These are phyloP conservation scores for Eucriotettix oculatus DNA, from an alignment of 2,888 invertebrate genomes.

Conservation along the genomic window DNA sequence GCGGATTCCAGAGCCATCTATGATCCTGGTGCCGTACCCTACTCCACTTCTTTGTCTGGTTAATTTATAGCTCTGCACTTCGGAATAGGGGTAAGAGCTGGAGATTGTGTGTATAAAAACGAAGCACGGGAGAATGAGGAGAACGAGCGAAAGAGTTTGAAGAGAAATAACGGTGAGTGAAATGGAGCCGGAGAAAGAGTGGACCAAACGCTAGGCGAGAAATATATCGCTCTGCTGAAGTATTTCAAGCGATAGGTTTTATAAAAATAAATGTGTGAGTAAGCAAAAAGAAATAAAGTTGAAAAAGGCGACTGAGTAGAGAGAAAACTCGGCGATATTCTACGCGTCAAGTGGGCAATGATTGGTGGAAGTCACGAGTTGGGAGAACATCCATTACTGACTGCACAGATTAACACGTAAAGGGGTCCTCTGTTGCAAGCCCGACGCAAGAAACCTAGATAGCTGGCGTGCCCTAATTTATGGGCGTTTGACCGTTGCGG, in stretches of 20 bases:
- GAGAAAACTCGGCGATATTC: neutral
- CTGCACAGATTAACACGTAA: neutral
- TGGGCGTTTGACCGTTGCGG: neutral
- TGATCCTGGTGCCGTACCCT: neutral
- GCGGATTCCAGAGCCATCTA: constrained; percentile 7
- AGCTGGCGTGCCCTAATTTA: neutral
- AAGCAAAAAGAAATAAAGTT: neutral
- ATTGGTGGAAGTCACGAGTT: neutral
- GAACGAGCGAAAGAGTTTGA: neutral
- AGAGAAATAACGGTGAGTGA: neutral
- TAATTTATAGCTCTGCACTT: constrained; percentile 6
- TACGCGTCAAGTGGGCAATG: neutral
- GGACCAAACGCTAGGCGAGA: constrained; percentile 1
- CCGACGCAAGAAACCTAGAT: neutral
- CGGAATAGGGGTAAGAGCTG: constrained; percentile 2
- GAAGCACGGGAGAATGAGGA: neutral
- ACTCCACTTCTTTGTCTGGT: constrained; percentile 3
- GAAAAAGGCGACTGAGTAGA: neutral
- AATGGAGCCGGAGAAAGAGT: neutral
- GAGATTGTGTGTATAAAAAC: neutral
- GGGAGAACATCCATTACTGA: neutral
- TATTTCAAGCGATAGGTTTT: constrained; percentile 4
- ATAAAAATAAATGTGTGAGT: neutral
- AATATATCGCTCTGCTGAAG: constrained; percentile 3
- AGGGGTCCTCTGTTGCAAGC: neutral